Evolutionary conservation across 1,140 invertebrate species (phyloP), one percentile per base, ranked within the genome.

Genomic region (Cyclina sinensis): DNA sequence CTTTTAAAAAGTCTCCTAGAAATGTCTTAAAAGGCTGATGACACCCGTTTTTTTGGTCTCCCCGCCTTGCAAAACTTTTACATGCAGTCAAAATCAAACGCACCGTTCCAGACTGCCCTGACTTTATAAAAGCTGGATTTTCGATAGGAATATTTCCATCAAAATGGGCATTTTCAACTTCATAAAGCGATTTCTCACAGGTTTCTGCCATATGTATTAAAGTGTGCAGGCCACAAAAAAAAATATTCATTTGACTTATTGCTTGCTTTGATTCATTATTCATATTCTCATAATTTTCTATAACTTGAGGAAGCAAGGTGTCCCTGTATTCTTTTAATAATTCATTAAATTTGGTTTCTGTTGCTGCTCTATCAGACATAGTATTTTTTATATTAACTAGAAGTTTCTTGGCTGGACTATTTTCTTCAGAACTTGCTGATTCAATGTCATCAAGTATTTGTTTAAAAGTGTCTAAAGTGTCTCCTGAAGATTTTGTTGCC

Each of bases 41-140:
- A 65, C 80, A 82, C 14, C 82, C 82, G 73, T 80, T 89, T 82
- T 90, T 90, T 62, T 88, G 85, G 76, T 90, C 86, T 30, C 43
- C 68, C 5, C 86, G 4, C 18, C 46, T n/a, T n/a, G n/a, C n/a
- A n/a, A n/a, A n/a, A n/a, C n/a, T n/a, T n/a, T n/a, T n/a, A n/a
- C n/a, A n/a, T n/a, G 65, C 59, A 32, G 80, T 89, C 24, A 88
- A 27, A 1, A 90, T 24, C 24, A 89, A 30, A 35, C 86, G 5
- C 21, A 89, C 27, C 16, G 70, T 68, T 1, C 78, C 89, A n/a
- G 35, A n/a, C 14, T 74, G 82, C 35, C 24, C 46, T 24, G 14
- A 21, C 27, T 39, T 86, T 46, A 43, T 16, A 35, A 46, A 24
- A 30, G 16, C 30, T 21, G 21, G 24, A 27, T 39, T 51, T 14